phyloP scores from a whole-genome alignment of 2,888 invertebrate genomes.

The Zelleria hepariella region DNA sequence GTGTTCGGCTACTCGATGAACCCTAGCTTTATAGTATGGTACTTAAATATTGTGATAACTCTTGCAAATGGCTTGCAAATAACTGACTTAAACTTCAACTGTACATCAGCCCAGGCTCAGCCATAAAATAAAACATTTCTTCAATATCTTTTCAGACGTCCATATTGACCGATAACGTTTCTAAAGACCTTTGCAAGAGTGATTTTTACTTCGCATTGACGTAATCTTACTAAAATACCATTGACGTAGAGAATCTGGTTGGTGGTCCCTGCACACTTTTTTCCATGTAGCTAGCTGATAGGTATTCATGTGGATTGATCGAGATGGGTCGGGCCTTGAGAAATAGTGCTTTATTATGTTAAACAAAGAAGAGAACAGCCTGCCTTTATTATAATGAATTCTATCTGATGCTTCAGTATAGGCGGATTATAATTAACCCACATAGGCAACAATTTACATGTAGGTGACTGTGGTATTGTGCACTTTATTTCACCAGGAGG shows the following conservation, averaged over 20 bases:
- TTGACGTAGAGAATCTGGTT: constrained; percentile 26
- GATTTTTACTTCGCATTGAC: too few species aligned
- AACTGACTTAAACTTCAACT: too few species aligned
- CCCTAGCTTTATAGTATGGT: too few species aligned
- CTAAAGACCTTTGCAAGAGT: too few species aligned
- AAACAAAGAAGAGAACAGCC: not conserved
- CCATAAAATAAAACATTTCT: too few species aligned
- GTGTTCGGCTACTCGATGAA: too few species aligned
- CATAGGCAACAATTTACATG: constrained; percentile 23
- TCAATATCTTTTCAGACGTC: too few species aligned
- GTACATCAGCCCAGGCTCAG: too few species aligned
- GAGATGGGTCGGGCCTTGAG: constrained; percentile 17
- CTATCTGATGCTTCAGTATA: not conserved
- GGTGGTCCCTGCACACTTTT: constrained; percentile 22
- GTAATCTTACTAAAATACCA: constrained; percentile 5
- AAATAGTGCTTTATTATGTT: constrained; percentile 18
- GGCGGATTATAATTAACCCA: constrained; percentile 23
- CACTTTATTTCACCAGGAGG: not conserved
- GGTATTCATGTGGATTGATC: constrained; percentile 22
- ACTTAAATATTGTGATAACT: too few species aligned
- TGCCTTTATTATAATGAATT: not conserved
- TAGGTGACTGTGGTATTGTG: not conserved
- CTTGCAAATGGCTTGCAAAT: too few species aligned
- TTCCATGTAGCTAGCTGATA: constrained; percentile 27
- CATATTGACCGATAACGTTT: too few species aligned